Evolutionary conservation across 2,888 invertebrate genomes (phyloP).

Genomic region (Bellardia bayeri): DNA sequence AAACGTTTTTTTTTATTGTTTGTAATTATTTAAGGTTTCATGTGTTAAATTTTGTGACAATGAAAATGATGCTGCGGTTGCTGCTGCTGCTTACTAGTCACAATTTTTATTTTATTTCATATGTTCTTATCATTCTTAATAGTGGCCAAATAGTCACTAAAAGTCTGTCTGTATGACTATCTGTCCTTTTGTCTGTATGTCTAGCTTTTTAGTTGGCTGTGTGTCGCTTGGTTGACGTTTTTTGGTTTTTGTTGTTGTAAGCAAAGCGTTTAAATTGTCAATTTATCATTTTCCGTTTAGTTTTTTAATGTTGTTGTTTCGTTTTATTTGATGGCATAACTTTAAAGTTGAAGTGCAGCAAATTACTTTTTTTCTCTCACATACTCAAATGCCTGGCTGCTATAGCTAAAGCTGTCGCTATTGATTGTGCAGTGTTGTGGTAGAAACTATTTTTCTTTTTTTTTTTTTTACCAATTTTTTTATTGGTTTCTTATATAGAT

Average conservation of each 20-base stretch:
- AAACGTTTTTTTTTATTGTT: slow-evolving; percentile 22
- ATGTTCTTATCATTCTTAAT: slow-evolving; percentile 50
- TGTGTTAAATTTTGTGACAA: slow-evolving; percentile 73
- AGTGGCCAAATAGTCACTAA: slow-evolving; percentile 56
- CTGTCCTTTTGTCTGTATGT: neutral
- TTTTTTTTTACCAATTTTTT: slow-evolving; percentile 51
- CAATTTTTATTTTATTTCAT: slow-evolving; percentile 36
- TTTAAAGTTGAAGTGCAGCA: slow-evolving; percentile 72
- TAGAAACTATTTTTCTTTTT: slow-evolving; percentile 41
- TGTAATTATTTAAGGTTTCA: slow-evolving; percentile 53
- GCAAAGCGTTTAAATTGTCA: slow-evolving; percentile 75
- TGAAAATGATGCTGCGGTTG: slow-evolving; percentile 71
- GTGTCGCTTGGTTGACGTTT: slow-evolving; percentile 21
- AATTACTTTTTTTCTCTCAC: slow-evolving; percentile 63
- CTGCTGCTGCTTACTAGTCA: slow-evolving; percentile 41
- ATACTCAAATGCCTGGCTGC: slow-evolving; percentile 1
- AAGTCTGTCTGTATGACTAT: slow-evolving; percentile 18
- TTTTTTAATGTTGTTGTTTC: slow-evolving; percentile 60
- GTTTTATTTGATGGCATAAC: slow-evolving; percentile 72
- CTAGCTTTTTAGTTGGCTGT: slow-evolving; percentile 8
- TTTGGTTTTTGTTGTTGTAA: slow-evolving; percentile 44
- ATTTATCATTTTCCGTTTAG: slow-evolving; percentile 74
- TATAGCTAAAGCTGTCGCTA: neutral
- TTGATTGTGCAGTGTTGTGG: slow-evolving; percentile 21
- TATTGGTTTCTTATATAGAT: slow-evolving; percentile 59